Percentiles rank a stretch among this genome's conserved stretches.
Conservation (phyloP, 2,888 invertebrate species). For the Gnatocerus cornutus region DNA sequence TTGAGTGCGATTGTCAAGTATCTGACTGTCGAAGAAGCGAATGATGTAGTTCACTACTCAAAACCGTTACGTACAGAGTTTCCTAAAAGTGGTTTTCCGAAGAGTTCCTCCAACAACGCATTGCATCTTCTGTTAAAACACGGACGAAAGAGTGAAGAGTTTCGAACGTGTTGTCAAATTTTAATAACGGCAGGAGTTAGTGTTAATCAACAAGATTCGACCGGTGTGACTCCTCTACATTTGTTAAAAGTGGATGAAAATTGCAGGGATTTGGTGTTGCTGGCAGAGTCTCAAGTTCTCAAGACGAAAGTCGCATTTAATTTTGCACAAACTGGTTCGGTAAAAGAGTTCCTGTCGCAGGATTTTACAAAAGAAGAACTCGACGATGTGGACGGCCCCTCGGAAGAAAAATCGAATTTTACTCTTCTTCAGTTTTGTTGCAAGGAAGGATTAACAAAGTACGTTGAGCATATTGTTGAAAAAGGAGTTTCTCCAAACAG, state of each 20-base stretch:
- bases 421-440: conserved; percentile 27
- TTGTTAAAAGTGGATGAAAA: neutral
- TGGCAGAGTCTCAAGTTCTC: neutral
- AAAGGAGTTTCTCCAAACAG: conserved; percentile 24
- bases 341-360: neutral
- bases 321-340: neutral
- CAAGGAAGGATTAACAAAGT: conserved; percentile 6
- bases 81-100: neutral
- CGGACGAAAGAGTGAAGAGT: conserved; percentile 11
- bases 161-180: neutral
- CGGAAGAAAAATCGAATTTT: neutral
- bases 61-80: neutral
- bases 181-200: neutral
- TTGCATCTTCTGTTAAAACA: conserved; percentile 23
- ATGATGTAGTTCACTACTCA: conserved; percentile 17
- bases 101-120: conserved; percentile 20
- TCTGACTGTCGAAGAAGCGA: neutral
- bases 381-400: conserved; percentile 7
- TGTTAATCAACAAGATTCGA: conserved; percentile 8
- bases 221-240: neutral
- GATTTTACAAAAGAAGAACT: neutral
- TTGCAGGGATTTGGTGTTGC: neutral
- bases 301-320: neutral
- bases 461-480: conserved; percentile 16
- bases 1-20: neutral